A percentile compares a stretch with the other conserved stretches of the same genome.
Conservation (phyloP, 2,113 vertebrate species). For the Talpa occidentalis region DNA sequence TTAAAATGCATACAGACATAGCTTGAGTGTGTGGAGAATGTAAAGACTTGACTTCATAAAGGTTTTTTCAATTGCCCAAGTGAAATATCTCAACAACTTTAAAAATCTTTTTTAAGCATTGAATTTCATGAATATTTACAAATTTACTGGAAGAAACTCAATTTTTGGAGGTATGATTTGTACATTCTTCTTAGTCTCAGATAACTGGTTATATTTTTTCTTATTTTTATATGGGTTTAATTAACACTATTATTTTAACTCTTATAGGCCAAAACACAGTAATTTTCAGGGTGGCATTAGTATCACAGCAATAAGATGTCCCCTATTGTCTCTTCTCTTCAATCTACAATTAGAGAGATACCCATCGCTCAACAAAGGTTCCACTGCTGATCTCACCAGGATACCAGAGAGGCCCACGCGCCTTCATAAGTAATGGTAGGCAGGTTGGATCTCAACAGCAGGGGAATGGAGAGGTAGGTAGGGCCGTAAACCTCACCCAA, state of each 20-base stretch:
- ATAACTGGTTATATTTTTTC: neutral
- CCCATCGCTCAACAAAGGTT: too few species aligned
- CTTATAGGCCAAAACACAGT: too few species aligned
- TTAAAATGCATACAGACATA: neutral
- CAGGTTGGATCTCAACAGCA: too few species aligned
- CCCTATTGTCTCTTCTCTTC: too few species aligned
- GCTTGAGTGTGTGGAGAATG: neutral
- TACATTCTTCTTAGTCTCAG: neutral
- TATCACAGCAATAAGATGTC: too few species aligned
- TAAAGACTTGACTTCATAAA: neutral
- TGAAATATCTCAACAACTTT: neutral
- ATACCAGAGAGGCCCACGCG: too few species aligned
- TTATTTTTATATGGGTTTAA: neutral
- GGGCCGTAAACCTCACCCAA: too few species aligned
- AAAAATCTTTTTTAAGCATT: neutral
- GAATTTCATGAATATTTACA: neutral
- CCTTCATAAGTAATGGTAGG: too few species aligned
- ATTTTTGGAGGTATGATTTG: neutral
- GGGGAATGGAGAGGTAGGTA: too few species aligned
- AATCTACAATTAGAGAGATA: too few species aligned
- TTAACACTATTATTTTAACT: neutral
- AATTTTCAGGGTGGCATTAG: too few species aligned
- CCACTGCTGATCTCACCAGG: too few species aligned
- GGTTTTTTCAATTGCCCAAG: neutral
- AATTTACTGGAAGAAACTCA: neutral